Conservation (phyloP, 2,113 vertebrate genomes). For the Sander vitreus region DNA sequence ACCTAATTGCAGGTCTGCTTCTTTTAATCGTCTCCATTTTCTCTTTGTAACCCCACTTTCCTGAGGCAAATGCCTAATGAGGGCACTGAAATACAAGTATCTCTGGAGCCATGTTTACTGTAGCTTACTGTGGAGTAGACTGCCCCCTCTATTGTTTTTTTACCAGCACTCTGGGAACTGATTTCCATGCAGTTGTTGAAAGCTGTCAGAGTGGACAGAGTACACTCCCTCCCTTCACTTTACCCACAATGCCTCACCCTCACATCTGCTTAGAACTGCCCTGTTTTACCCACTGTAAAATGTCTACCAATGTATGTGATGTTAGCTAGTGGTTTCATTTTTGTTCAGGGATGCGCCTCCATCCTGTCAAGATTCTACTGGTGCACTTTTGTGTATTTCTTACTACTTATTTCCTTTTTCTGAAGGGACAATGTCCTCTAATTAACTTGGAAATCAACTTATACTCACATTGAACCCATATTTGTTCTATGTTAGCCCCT, state of each 20-base stretch:
- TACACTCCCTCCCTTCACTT: not conserved
- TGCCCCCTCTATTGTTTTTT: conserved; percentile 6
- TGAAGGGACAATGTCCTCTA: not conserved
- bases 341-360: no score
- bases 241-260: not conserved
- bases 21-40: not conserved
- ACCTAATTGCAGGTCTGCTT: not conserved
- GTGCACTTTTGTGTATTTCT: not conserved
- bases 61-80: not conserved
- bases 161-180: conserved; percentile 17
- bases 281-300: not conserved
- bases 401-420: not conserved
- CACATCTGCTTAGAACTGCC: not conserved
- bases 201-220: conserved; percentile 33
- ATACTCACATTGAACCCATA: not conserved
- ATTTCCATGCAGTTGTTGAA: conserved; percentile 35
- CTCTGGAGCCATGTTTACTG: conserved; percentile 11
- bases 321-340: not conserved
- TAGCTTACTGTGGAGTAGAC: not conserved
- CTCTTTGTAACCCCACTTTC: not conserved
- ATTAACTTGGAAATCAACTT: not conserved
- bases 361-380: not conserved
- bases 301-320: not conserved
- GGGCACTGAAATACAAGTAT: not conserved
- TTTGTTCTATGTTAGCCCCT: not conserved